A percentile compares a stretch with the other conserved stretches of the same genome.
These are phyloP conservation scores for Pocota personata DNA, from an alignment of 2,888 invertebrate species.

Conservation along the genomic window DNA sequence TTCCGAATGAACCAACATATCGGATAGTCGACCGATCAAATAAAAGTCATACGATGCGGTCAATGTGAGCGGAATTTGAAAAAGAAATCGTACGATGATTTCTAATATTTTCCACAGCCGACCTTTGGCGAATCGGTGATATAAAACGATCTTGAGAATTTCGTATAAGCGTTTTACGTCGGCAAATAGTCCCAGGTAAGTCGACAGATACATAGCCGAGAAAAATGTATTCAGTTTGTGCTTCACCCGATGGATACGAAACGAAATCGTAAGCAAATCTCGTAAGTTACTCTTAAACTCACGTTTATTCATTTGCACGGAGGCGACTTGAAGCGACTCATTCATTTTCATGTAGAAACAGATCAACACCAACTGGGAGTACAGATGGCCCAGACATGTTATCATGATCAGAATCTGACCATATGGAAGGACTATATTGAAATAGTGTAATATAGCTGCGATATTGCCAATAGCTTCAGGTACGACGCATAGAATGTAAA, in stretches of 20 bases:
- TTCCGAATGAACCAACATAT: not conserved
- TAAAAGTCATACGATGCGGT: not conserved
- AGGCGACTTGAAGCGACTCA: not conserved
- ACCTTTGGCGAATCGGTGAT: not conserved
- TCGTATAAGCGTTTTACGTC: not conserved
- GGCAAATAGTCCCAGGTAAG: not conserved
- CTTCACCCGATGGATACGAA: constrained; percentile 14
- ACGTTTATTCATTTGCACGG: not conserved
- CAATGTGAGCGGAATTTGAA: not conserved
- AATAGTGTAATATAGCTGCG: no score
- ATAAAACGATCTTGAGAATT: not conserved
- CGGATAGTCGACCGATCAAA: not conserved
- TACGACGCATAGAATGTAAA: not conserved
- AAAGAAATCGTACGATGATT: not conserved
- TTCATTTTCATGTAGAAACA: constrained; percentile 10
- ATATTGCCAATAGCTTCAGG: no score
- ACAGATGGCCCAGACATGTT: not conserved
- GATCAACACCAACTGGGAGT: constrained; percentile 16
- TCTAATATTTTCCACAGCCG: not conserved
- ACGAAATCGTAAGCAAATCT: not conserved
- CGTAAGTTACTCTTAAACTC: not conserved
- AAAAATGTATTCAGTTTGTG: not conserved
- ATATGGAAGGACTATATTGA: no score
- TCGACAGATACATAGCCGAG: not conserved
- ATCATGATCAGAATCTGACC: not conserved